Conservation (phyloP, 2,888 invertebrate genomes). For the Erebia palarica region DNA sequence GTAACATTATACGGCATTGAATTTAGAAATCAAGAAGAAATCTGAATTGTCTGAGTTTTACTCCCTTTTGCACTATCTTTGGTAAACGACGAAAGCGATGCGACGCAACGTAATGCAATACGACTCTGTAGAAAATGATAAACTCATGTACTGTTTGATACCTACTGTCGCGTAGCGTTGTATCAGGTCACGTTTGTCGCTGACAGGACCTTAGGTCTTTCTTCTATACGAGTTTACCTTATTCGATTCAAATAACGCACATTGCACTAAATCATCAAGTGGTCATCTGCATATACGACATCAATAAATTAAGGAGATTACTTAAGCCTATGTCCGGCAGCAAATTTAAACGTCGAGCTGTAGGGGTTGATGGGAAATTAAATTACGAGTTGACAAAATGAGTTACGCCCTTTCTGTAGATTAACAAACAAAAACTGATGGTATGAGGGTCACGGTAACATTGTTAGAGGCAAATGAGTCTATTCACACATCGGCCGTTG, state of each 20-base stretch:
- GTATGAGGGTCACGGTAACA: conserved; percentile 78
- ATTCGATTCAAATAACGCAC: background rate
- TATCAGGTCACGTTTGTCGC: too few relatives aligned
- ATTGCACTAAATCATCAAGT: conserved; percentile 9
- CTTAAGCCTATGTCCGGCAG: conserved; percentile 62
- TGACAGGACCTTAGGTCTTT: too few relatives aligned
- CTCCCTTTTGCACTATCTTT: too few relatives aligned
- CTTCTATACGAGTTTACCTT: background rate
- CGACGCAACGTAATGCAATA: too few relatives aligned
- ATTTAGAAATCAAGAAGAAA: too few relatives aligned
- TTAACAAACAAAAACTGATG: conserved; percentile 83
- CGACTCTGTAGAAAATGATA: too few relatives aligned
- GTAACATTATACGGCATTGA: too few relatives aligned
- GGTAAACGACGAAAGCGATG: too few relatives aligned
- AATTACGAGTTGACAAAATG: conserved; percentile 82
- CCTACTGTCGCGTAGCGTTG: too few relatives aligned
- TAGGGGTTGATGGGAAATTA: conserved; percentile 76
- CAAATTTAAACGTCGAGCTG: conserved; percentile 53
- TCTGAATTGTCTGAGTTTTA: too few relatives aligned
- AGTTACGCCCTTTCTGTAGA: conserved; percentile 82
- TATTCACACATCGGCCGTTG: conserved; percentile 69
- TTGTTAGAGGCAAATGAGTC: conserved; percentile 80
- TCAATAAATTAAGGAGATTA: conserved; percentile 71
- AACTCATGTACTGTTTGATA: too few relatives aligned
- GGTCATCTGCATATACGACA: conserved; percentile 54